Base-by-base conservation (phyloP, 2,113 vertebrate genomes). In the Thunnus maccoyii region DNA sequence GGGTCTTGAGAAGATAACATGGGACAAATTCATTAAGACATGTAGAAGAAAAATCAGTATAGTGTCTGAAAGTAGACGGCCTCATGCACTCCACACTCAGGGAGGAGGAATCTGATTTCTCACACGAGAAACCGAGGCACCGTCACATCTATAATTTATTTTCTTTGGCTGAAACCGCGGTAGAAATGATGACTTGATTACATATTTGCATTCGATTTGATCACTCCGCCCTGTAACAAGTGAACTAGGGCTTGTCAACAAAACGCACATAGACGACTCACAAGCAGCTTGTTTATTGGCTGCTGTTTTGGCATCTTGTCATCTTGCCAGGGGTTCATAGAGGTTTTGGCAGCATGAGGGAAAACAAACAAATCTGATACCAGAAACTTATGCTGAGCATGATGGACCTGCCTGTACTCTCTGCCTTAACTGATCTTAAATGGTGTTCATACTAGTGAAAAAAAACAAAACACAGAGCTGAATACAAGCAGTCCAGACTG, bases 351-450 rank as follows among this genome's bases (percentile, higher is more conserved):
- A 72, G 47, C 15, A 1, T 15, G 1, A 4, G 13, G n/a, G 22
- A 58, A 67, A 46, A 18, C 16, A 64, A 80, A 32, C 51, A 15
- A 61, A 69, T 54, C 10, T 30, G 30, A 63, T 61, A 79, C 65
- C 22, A 64, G 54, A 13, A 46, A 56, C 66, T 51, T 41, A n/a
- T 48, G 27, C 48, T 64, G 2, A 61, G 27, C 60, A 16, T 54
- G 69, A 60, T 46, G 20, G 36, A 65, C 47, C 47, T 54, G 27
- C 27, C 15, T 60, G 41, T 1, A 20, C 32, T 14, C 20, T 51
- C 6, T 5, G 41, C 6, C 22, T 17, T 51, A 62, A 70, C 76
- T 44, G 71, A 79, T 63, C 48, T 52, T 36, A 44, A 69, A 47
- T 67, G 51, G 27, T 18, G 47, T 51, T 66, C 20, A 50, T 54